A percentile compares a stretch with the other conserved stretches of the same genome.
phyloP scores from a whole-genome alignment of 2,113 vertebrate species.

The Dasyprocta punctata region DNA sequence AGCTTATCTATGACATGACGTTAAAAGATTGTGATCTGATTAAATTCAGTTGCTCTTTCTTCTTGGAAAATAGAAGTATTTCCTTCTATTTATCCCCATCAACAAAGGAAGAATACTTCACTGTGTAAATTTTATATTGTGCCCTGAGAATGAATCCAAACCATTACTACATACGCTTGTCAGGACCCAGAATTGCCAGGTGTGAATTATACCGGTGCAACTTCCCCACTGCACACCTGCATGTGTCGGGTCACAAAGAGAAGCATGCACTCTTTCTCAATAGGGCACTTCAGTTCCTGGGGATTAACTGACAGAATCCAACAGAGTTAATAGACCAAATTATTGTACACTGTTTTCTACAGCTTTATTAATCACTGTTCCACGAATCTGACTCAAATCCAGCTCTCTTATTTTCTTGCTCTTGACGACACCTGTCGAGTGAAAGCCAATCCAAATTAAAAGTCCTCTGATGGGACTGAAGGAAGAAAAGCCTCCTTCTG shows the following conservation, averaged over 20 bases:
- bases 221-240: not conserved
- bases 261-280: not conserved
- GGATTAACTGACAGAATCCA: not conserved
- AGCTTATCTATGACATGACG: not conserved
- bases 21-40: not conserved
- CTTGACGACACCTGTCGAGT: not conserved
- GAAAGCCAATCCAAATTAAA: not conserved
- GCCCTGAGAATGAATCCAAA: not conserved
- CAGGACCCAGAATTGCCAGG: not conserved
- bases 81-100: not conserved
- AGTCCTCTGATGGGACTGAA: not conserved
- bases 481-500: not conserved
- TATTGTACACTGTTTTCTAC: not conserved
- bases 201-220: not conserved
- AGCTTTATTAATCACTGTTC: slow-evolving; percentile 17
- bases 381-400: not conserved
- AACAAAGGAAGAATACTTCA: not conserved
- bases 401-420: not conserved
- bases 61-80: not conserved
- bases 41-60: not conserved
- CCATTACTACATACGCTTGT: not conserved
- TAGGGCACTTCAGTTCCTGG: not conserved
- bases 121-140: not conserved
- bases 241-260: not conserved
- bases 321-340: slow-evolving; percentile 14